These are phyloP conservation scores for Nematostella vectensis DNA, from an alignment of 92 coral and sea anemone genomes.

Conservation along the genomic window DNA sequence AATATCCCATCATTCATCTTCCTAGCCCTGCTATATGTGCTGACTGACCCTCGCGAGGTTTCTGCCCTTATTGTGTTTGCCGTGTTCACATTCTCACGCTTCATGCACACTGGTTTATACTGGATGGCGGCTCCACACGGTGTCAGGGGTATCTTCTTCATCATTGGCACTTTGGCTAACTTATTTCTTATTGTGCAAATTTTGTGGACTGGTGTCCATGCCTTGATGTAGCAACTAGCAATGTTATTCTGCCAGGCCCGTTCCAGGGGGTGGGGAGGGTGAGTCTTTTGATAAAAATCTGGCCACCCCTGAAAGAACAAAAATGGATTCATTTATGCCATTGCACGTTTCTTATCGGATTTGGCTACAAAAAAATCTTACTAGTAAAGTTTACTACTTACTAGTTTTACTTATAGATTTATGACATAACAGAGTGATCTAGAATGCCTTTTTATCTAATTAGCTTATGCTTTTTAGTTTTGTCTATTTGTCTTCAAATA, in stretches of 20 bases:
- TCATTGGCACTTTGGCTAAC: constrained; percentile 17
- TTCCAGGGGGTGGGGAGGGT: too few species aligned
- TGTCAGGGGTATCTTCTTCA: constrained; percentile 12
- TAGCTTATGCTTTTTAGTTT: too few species aligned
- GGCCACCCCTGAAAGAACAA: too few species aligned
- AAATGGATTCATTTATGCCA: too few species aligned
- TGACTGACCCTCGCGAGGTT: constrained; percentile 31
- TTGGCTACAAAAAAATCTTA: too few species aligned
- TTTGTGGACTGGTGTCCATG: background rate
- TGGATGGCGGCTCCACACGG: constrained; percentile 4
- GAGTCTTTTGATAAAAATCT: too few species aligned
- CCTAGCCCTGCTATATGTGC: constrained; percentile 51
- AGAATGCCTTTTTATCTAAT: too few species aligned
- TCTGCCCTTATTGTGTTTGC: constrained; percentile 61
- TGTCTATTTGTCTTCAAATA: too few species aligned
- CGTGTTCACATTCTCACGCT: constrained; percentile 53
- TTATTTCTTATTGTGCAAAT: background rate
- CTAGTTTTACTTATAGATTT: too few species aligned
- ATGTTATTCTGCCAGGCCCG: background rate
- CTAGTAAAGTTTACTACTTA: too few species aligned
- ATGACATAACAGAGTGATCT: too few species aligned
- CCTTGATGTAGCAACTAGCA: background rate
- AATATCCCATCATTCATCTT: constrained; percentile 69
- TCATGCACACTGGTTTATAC: constrained; percentile 53
- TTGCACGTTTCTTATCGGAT: too few species aligned